These are phyloP conservation scores for Myotis findleyi DNA, from an alignment of 2,797 vertebrate genomes.

Conservation along the genomic window DNA sequence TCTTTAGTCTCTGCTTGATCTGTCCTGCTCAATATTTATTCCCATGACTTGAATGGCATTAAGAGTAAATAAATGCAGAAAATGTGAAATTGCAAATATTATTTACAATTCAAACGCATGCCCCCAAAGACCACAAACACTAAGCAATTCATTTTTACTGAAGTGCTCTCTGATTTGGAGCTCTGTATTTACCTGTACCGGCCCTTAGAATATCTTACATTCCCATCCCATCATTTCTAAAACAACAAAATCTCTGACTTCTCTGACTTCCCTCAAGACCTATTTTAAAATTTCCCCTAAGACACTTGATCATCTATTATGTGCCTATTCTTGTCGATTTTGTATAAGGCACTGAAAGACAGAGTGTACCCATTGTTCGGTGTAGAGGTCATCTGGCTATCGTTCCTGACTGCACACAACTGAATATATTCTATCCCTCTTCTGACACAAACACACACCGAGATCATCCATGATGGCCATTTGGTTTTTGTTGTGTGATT, in stretches of 20 bases:
- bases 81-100: background rate
- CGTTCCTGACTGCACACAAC: background rate
- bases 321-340: background rate
- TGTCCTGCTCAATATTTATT: background rate
- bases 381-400: background rate
- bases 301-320: background rate
- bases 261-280: background rate
- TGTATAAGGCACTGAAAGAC: background rate
- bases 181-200: background rate
- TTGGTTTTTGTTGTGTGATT: background rate
- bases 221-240: background rate
- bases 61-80: slow-evolving; percentile 17
- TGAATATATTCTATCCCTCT: background rate
- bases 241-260: background rate
- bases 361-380: background rate
- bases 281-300: background rate
- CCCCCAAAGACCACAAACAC: background rate
- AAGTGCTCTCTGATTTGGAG: background rate
- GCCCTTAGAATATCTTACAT: background rate
- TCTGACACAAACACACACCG: background rate
- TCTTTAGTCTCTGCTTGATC: background rate
- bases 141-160: background rate
- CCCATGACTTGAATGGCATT: background rate
- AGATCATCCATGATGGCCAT: background rate
- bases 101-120: slow-evolving; percentile 21